A percentile compares a stretch with the other conserved stretches of the same genome.
Conservation (phyloP, 2,113 vertebrate species). For the Pantherophis guttatus region DNA sequence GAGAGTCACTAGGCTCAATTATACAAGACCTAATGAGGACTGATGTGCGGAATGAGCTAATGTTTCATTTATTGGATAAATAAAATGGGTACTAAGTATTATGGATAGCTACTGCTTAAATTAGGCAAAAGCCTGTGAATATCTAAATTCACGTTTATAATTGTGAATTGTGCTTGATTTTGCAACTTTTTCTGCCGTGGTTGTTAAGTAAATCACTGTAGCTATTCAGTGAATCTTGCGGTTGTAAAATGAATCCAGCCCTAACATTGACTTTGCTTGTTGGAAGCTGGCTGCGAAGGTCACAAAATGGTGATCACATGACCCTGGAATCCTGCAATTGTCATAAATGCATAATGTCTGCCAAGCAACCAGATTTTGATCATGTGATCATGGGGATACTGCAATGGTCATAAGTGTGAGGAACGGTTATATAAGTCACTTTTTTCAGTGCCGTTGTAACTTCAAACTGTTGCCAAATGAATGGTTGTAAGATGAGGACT, state of each 20-base stretch:
- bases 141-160: not conserved
- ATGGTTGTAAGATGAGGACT: not conserved
- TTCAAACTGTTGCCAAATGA: not conserved
- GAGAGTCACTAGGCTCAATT: not conserved
- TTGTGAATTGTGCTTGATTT: not conserved
- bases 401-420: not conserved
- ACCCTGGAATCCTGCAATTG: not conserved
- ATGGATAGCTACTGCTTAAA: not conserved
- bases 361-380: not conserved
- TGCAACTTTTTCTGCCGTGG: not conserved
- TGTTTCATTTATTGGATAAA: not conserved
- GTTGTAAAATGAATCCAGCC: not conserved
- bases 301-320: not conserved
- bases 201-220: not conserved
- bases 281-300: not conserved
- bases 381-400: no score
- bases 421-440: not conserved
- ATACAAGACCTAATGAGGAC: not conserved
- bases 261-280: not conserved
- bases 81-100: not conserved
- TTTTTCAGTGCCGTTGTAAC: not conserved
- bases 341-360: not conserved
- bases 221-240: not conserved
- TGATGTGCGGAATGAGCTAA: conserved; percentile 13
- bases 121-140: not conserved